A percentile compares a stretch with the other conserved stretches of the same genome.
Conservation (phyloP, 2,797 vertebrate genomes). For the Hyperoplus lanceolatus region DNA sequence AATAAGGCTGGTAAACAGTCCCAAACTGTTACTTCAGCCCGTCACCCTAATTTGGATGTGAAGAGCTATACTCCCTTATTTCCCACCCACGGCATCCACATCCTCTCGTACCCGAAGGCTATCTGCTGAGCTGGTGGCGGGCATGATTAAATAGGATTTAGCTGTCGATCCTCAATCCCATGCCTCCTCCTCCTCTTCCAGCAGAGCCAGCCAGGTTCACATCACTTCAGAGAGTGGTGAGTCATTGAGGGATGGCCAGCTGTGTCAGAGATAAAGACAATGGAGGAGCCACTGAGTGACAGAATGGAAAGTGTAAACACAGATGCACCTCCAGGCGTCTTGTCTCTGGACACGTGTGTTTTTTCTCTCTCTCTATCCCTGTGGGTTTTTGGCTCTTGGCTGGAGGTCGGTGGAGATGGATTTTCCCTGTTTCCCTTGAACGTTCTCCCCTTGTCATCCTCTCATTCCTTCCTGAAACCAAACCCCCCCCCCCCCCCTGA, state of each 20-base stretch:
- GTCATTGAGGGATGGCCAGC: conserved; percentile 65
- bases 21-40: conserved; percentile 68
- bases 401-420: conserved; percentile 31
- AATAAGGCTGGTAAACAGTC: conserved; percentile 44
- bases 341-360: conserved; percentile 64
- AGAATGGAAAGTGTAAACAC: conserved; percentile 73
- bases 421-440: conserved; percentile 48
- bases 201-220: conserved; percentile 43
- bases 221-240: conserved; percentile 63
- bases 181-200: conserved; percentile 13
- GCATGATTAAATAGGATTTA: conserved; percentile 74
- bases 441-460: conserved; percentile 46
- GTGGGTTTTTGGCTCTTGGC: conserved; percentile 36
- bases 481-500: conserved; percentile 42
- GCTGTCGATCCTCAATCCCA: conserved; percentile 34
- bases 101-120: conserved; percentile 55
- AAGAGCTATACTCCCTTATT: conserved; percentile 51
- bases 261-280: conserved; percentile 68
- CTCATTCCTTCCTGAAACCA: conserved; percentile 17
- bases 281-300: conserved; percentile 60
- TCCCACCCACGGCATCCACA: conserved; percentile 62
- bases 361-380: conserved; percentile 36
- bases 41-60: conserved; percentile 65
- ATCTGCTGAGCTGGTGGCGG: conserved; percentile 27
- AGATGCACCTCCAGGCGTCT: conserved; percentile 60